Evolutionary conservation across 2,797 vertebrate genomes (phyloP), one percentile per base, ranked within the genome.

Genomic region (Poecile montanus): DNA sequence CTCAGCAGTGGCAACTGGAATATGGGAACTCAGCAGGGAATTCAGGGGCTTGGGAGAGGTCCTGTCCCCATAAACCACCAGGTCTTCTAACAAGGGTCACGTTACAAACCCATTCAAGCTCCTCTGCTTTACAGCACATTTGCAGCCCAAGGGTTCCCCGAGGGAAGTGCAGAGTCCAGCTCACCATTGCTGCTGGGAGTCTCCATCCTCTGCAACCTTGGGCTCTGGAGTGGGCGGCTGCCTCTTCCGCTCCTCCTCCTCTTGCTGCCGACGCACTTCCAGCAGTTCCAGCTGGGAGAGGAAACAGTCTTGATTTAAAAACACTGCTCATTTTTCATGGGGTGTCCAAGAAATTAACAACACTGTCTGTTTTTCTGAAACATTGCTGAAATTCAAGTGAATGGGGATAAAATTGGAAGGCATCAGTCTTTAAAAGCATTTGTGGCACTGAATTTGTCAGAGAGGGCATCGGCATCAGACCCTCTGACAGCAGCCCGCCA

Each of bases 241-340:
- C 68, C 98, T 98, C 97, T 98, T 99, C 96, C 98, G 98, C 95
- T 99, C 99, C 91, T 99, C 99, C 88, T 99, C 99, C 97, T 99
- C 99, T 91, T 99, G 99, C 94, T 98, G 98, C 97, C 99, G 98
- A 97, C 99, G 98, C 94, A 99, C 99, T 98, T 99, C 99, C 98
- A 99, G 91, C 95, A 99, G 98, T 93, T 99, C 99, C 98, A 99
- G 97, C 99, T 99, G 85, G 20, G 38, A 57, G 61, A 76, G 6
- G 16, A 86, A 90, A 96, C 2, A 25, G 19, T 54, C 79, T 27
- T 54, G 34, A 13, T 32, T 77, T 88, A 57, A 74, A 93, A 78
- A 51, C 42, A 66, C 25, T 6, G 50, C 34, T n/a, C 5, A 1
- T 48, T 89, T 91, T 58, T 57, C n/a, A 63, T 19, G 42, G 57